Conservation (phyloP, 1,140 invertebrate species). For the Drosophila parvula region DNA sequence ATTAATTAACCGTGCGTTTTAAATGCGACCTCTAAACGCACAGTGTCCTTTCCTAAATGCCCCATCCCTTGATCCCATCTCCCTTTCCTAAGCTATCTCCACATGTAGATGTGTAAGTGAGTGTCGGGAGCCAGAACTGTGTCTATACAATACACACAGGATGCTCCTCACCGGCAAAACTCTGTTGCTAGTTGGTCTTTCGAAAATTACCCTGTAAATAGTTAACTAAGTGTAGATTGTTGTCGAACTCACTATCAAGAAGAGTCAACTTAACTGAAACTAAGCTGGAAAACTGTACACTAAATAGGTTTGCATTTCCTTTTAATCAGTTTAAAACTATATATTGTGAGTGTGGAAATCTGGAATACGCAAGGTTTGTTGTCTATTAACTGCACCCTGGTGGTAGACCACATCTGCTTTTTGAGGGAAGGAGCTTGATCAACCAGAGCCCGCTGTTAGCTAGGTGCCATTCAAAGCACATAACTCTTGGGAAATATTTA, state of each 20-base stretch:
- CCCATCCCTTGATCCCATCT: neutral
- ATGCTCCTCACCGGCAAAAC: constrained; percentile 15
- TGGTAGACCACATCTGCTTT: too few species aligned
- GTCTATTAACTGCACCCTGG: too few species aligned
- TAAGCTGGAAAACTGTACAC: neutral
- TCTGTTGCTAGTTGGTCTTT: constrained; percentile 41
- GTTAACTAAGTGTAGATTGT: constrained; percentile 39
- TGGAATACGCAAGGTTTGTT: too few species aligned
- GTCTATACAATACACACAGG: constrained; percentile 32
- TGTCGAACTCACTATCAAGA: constrained; percentile 36
- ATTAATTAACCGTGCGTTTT: constrained; percentile 85
- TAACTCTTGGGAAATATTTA: too few species aligned
- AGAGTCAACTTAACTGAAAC: constrained; percentile 15
- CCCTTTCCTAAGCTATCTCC: constrained; percentile 17
- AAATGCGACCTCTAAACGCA: constrained; percentile 84
- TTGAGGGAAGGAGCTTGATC: too few species aligned
- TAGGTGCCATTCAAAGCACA: too few species aligned
- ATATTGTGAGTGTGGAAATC: too few species aligned
- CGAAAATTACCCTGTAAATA: constrained; percentile 36
- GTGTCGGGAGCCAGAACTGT: constrained; percentile 21
- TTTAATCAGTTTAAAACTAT: neutral
- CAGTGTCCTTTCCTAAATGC: constrained; percentile 21
- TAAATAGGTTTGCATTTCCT: neutral
- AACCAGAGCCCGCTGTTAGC: too few species aligned
- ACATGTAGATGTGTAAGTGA: constrained; percentile 11